phyloP scores from a whole-genome alignment of 2,113 vertebrate species.

The Galbula dea region DNA sequence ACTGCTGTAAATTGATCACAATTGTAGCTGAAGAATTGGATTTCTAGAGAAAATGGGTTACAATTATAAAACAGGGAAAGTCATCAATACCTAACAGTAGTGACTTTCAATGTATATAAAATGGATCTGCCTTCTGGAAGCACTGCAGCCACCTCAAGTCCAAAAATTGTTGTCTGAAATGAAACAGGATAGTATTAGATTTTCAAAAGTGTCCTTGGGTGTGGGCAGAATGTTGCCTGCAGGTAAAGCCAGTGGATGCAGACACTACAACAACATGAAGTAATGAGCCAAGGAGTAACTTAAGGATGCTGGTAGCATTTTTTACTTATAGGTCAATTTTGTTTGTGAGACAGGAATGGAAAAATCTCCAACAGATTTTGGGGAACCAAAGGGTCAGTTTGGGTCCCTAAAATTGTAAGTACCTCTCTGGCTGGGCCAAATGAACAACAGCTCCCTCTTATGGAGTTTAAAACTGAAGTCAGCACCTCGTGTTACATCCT shows the following conservation, averaged over 20 bases:
- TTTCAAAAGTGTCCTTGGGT: not conserved
- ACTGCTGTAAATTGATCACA: slow-evolving; percentile 47
- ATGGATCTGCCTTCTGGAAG: not conserved
- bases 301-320: not conserved
- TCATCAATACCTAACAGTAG: not conserved
- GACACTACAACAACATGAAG: not conserved
- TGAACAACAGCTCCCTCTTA: not conserved
- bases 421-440: not conserved
- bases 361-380: not conserved
- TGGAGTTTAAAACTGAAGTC: not conserved
- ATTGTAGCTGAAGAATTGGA: slow-evolving; percentile 7
- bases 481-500: not conserved
- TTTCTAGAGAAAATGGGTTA: not conserved
- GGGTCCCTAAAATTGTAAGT: not conserved
- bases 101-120: not conserved
- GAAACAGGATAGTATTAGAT: not conserved
- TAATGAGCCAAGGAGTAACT: not conserved
- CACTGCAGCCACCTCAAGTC: not conserved
- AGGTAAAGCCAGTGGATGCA: not conserved
- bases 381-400: not conserved
- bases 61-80: not conserved
- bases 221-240: not conserved
- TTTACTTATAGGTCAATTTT: not conserved
- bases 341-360: not conserved
- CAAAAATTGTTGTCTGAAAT: not conserved